These are phyloP conservation scores for Nephrotoma flavescens DNA, from an alignment of 2,888 invertebrate genomes.

Conservation along the genomic window DNA sequence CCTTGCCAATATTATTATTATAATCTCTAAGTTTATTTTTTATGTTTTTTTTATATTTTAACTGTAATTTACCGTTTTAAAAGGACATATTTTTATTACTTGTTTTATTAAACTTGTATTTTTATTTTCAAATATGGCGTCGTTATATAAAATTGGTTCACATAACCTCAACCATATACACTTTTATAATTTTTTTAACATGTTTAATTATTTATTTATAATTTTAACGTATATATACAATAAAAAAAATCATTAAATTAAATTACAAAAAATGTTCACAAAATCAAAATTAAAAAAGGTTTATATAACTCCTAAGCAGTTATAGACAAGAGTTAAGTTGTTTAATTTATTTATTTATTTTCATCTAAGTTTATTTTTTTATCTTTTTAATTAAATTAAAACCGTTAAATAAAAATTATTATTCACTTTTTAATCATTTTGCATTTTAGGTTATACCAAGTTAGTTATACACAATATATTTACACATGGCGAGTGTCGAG, in stretches of 20 bases:
- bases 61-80: background rate
- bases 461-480: conserved; percentile 12
- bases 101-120: background rate
- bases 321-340: background rate
- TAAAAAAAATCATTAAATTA: background rate
- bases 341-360: background rate
- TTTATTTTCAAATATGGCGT: background rate
- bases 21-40: background rate
- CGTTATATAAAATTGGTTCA: background rate
- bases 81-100: background rate
- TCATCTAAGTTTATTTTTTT: background rate
- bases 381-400: conserved; percentile 3
- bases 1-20: background rate
- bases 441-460: background rate
- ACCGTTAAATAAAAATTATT: background rate
- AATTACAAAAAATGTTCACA: background rate
- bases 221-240: background rate
- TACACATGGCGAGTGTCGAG: conserved; percentile 13
- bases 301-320: background rate
- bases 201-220: background rate
- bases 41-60: background rate
- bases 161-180: background rate
- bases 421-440: background rate
- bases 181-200: background rate
- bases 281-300: background rate